These are phyloP conservation scores for Sturmia bella DNA, from an alignment of 2,888 invertebrate genomes.

Conservation along the genomic window DNA sequence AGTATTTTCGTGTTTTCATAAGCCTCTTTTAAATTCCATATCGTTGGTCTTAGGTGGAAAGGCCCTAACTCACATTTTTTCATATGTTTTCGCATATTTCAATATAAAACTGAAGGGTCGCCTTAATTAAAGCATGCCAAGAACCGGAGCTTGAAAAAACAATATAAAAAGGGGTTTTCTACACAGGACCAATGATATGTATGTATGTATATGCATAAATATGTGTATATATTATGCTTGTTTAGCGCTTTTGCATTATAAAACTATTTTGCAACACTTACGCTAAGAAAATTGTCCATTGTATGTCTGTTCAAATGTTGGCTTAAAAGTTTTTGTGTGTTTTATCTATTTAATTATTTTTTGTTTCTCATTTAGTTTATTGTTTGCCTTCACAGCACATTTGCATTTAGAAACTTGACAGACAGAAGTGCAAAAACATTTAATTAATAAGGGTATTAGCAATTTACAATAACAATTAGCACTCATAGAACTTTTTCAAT, in stretches of 20 bases:
- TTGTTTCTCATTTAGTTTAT: not conserved
- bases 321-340: constrained; percentile 9
- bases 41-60: too few relatives aligned
- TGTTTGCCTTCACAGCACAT: constrained; percentile 18
- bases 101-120: too few relatives aligned
- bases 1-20: not conserved
- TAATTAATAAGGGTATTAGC: constrained; percentile 17
- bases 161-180: too few relatives aligned
- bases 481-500: not conserved
- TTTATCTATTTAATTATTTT: not conserved
- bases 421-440: constrained; percentile 6
- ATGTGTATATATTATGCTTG: too few relatives aligned
- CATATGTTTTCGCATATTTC: too few relatives aligned
- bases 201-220: too few relatives aligned
- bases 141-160: too few relatives aligned
- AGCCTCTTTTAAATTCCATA: too few relatives aligned
- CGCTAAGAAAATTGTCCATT: constrained; percentile 26
- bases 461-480: not conserved
- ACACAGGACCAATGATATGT: too few relatives aligned
- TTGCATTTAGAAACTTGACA: not conserved
- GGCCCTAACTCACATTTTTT: too few relatives aligned
- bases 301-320: not conserved
- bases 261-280: constrained; percentile 30
- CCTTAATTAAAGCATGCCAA: too few relatives aligned
- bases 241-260: constrained; percentile 9